Conservation (phyloP, 2,888 invertebrate species). For the Megamerina dolium region DNA sequence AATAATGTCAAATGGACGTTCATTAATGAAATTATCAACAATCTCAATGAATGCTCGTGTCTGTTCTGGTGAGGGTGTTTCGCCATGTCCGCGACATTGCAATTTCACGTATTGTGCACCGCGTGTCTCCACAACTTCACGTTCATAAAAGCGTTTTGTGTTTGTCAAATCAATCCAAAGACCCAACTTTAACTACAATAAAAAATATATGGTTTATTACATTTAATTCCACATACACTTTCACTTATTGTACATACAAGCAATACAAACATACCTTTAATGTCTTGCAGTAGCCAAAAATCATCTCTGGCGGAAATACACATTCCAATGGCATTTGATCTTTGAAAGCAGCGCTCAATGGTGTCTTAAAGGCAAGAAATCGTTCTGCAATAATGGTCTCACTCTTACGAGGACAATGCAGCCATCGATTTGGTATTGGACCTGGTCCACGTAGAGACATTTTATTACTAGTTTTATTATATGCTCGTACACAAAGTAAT, state of each 20-base stretch:
- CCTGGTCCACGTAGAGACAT: slow-evolving; percentile 49
- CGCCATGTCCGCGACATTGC: slow-evolving; percentile 85
- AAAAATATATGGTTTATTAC: no score
- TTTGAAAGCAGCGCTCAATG: slow-evolving; percentile 76
- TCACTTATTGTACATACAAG: no score
- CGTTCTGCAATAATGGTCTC: slow-evolving; percentile 66
- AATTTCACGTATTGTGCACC: slow-evolving; percentile 83
- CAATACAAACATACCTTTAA: slow-evolving; percentile 58
- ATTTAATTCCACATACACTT: no score
- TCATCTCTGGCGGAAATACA: slow-evolving; percentile 82
- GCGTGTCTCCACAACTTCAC: slow-evolving; percentile 65
- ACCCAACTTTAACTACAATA: slow-evolving; percentile 71
- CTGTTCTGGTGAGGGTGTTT: slow-evolving; percentile 83
- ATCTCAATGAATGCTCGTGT: slow-evolving; percentile 74
- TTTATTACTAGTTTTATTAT: no score
- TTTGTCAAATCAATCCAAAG: slow-evolving; percentile 97
- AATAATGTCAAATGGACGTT: slow-evolving; percentile 67
- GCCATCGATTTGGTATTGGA: slow-evolving; percentile 80
- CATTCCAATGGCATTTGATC: slow-evolving; percentile 75
- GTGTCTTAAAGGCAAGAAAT: slow-evolving; percentile 74
- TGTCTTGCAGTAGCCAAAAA: slow-evolving; percentile 71
- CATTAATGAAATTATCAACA: slow-evolving; percentile 70
- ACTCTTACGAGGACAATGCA: slow-evolving; percentile 80
- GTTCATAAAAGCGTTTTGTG: slow-evolving; percentile 87
- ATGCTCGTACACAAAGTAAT: no score